Percentiles rank a stretch among this genome's conserved stretches.
phyloP scores from a whole-genome alignment of 2,797 vertebrate species.

The Urophycis tenuis region DNA sequence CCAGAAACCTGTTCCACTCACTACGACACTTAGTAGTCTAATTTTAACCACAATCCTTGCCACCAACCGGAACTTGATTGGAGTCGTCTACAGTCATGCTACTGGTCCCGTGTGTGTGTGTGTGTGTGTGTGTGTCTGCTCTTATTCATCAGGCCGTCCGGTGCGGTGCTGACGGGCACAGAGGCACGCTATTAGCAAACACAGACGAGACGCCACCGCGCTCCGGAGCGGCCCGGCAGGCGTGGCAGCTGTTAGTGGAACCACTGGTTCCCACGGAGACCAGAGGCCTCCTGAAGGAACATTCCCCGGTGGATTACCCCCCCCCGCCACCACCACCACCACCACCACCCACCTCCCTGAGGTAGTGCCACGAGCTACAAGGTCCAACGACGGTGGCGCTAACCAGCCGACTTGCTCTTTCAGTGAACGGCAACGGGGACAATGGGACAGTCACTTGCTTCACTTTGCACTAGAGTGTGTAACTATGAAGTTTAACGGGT shows the following conservation, averaged over 20 bases:
- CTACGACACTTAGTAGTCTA: neutral
- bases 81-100: neutral
- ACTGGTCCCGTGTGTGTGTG: neutral
- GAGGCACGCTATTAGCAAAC: slow-evolving; percentile 12
- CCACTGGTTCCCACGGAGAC: slow-evolving; percentile 40
- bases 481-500: neutral
- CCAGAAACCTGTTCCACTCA: slow-evolving; percentile 30
- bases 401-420: neutral
- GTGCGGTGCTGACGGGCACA: neutral
- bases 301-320: slow-evolving; percentile 30
- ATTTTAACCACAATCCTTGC: neutral
- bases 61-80: neutral
- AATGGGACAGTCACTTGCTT: neutral
- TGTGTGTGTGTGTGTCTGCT: neutral
- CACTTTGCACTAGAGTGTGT: neutral
- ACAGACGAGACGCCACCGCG: neutral
- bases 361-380: neutral
- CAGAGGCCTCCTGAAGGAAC: slow-evolving; percentile 26
- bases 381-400: neutral
- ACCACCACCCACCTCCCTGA: neutral
- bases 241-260: slow-evolving; percentile 23
- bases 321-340: neutral
- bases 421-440: neutral
- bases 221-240: neutral
- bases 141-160: neutral